These are phyloP conservation scores for Polymixis lichenea DNA, from an alignment of 2,888 invertebrate genomes.

Conservation along the genomic window DNA sequence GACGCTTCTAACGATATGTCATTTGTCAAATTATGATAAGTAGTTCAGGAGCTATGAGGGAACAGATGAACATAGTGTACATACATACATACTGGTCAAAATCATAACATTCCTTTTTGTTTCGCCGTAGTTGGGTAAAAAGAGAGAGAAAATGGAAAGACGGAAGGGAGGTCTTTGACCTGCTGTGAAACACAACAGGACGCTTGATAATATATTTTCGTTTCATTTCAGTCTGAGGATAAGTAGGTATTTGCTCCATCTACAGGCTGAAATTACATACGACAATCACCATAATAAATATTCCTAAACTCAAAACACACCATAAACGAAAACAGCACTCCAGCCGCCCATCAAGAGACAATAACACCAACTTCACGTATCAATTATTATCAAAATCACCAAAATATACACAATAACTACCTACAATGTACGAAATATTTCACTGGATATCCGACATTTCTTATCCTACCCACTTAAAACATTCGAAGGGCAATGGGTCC, in stretches of 20 bases:
- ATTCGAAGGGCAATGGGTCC: slow-evolving; percentile 90
- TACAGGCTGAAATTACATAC: not conserved
- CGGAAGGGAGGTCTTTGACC: too few species aligned
- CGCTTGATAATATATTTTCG: not conserved
- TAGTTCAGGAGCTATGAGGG: too few species aligned
- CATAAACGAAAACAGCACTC: slow-evolving; percentile 69
- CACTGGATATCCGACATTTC: slow-evolving; percentile 88
- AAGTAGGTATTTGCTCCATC: not conserved
- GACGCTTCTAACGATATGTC: too few species aligned
- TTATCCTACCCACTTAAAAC: slow-evolving; percentile 90
- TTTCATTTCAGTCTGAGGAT: too few species aligned
- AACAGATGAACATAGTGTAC: too few species aligned
- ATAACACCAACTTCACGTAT: slow-evolving; percentile 76
- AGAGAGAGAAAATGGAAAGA: too few species aligned
- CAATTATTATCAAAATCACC: slow-evolving; percentile 74
- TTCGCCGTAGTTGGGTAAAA: too few species aligned
- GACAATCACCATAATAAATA: slow-evolving; percentile 35
- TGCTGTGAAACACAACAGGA: not conserved
- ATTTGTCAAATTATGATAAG: too few species aligned
- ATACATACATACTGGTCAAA: too few species aligned
- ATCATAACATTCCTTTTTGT: too few species aligned
- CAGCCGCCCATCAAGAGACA: slow-evolving; percentile 67
- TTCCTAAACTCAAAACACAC: slow-evolving; percentile 13
- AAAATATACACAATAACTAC: slow-evolving; percentile 71
- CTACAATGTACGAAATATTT: slow-evolving; percentile 81